Evolutionary conservation across 2,888 invertebrate species (phyloP).

Genomic region (Conops quadrifasciatus): DNA sequence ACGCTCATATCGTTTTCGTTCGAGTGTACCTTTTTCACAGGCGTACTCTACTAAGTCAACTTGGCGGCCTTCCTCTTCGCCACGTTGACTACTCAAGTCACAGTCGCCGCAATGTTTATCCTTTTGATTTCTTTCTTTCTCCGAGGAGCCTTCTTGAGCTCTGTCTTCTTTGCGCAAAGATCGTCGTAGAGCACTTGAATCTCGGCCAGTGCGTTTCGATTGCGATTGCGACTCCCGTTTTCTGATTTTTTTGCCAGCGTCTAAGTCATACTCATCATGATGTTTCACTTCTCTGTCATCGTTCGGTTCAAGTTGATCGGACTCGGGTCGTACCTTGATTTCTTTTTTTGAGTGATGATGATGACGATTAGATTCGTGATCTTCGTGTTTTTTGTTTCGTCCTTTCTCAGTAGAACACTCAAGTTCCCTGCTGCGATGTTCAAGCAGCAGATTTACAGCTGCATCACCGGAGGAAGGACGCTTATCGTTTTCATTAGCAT

Average conservation of each 20-base stretch:
- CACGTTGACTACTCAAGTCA: too few relatives aligned
- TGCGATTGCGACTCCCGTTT: neutral
- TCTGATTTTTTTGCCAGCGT: neutral
- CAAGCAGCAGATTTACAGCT: neutral
- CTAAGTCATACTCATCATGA: neutral
- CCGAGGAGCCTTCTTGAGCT: too few relatives aligned
- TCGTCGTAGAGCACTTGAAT: too few relatives aligned
- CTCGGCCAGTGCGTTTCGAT: too few relatives aligned
- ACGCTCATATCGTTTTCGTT: neutral
- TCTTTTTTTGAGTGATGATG: conserved; percentile 49
- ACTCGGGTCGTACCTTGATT: conserved; percentile 53
- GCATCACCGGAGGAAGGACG: too few relatives aligned
- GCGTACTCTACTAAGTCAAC: too few relatives aligned
- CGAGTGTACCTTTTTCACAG: too few relatives aligned
- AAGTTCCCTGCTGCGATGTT: neutral
- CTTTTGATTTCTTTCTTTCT: too few relatives aligned
- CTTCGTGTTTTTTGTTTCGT: neutral
- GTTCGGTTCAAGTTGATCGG: neutral
- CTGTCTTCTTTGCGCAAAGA: too few relatives aligned
- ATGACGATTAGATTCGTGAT: neutral
- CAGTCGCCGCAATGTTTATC: too few relatives aligned
- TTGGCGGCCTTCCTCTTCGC: too few relatives aligned
- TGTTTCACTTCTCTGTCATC: conserved; percentile 27
- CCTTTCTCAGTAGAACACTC: neutral
- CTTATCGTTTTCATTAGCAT: neutral